phyloP scores from a whole-genome alignment of 2,797 vertebrate genomes.

The Clamator glandarius region DNA sequence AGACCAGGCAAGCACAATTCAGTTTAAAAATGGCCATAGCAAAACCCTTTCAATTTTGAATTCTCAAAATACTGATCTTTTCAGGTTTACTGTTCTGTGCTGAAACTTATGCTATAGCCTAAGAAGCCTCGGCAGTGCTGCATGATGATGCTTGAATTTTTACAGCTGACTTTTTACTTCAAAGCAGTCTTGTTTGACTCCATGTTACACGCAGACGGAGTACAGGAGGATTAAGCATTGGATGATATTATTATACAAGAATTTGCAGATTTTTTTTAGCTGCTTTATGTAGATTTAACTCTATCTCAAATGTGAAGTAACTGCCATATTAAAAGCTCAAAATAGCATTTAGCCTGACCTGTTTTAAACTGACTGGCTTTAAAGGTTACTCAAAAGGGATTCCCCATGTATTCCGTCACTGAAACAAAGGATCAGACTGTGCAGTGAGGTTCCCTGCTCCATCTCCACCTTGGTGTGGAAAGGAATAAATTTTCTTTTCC shows the following conservation, averaged over 20 bases:
- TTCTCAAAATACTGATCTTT: not conserved
- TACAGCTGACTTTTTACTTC: not conserved
- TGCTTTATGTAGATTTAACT: not conserved
- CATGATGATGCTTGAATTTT: not conserved
- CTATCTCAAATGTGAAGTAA: not conserved
- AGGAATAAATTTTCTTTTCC: not conserved
- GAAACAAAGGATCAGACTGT: not conserved
- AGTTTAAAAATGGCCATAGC: not conserved
- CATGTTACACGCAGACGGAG: fast-evolving
- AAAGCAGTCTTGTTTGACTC: not conserved
- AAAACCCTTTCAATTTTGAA: not conserved
- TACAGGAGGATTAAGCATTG: not conserved
- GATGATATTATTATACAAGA: fast-evolving
- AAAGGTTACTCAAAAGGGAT: not conserved
- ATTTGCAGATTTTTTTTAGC: too few relatives aligned
- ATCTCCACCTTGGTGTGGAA: not conserved
- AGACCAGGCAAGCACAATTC: not conserved
- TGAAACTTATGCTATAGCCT: not conserved
- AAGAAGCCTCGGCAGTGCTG: not conserved
- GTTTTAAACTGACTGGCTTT: not conserved
- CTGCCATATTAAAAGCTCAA: not conserved
- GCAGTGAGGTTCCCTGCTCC: not conserved
- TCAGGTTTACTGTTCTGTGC: not conserved
- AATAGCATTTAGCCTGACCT: not conserved
- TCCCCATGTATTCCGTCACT: not conserved